These are phyloP conservation scores for Labia minor DNA, from an alignment of 2,888 invertebrate species.

Conservation along the genomic window DNA sequence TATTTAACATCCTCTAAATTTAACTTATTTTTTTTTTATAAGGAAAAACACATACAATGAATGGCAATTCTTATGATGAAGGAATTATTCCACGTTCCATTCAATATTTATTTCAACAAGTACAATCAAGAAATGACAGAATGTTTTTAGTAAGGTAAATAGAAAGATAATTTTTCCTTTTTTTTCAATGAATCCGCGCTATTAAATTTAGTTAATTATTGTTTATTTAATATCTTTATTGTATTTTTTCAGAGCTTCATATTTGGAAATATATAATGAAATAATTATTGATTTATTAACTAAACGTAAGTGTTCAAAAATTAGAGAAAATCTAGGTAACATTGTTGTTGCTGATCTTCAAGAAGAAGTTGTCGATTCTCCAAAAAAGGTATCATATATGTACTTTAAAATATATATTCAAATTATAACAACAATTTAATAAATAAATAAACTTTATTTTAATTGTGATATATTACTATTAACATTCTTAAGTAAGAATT, in stretches of 20 bases:
- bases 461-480: too few relatives aligned
- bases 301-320: constrained; percentile 47
- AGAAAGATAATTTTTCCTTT: too few relatives aligned
- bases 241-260: constrained; percentile 53
- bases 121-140: constrained; percentile 36
- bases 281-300: constrained; percentile 61
- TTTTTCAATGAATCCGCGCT: too few relatives aligned
- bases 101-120: constrained; percentile 55
- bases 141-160: background rate
- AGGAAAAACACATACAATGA: constrained; percentile 70
- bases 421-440: too few relatives aligned
- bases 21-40: too few relatives aligned
- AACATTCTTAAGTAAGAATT: too few relatives aligned
- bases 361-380: constrained; percentile 51
- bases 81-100: constrained; percentile 69
- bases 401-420: too few relatives aligned
- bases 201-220: constrained; percentile 15
- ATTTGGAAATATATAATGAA: constrained; percentile 84
- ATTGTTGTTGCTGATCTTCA: constrained; percentile 50
- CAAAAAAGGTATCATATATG: constrained; percentile 43
- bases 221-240: background rate
- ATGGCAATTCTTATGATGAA: constrained; percentile 54
- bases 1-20: too few relatives aligned
- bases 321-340: constrained; percentile 53
- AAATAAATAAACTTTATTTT: constrained; percentile 17